These are phyloP conservation scores for Phoxinus dragarum DNA, from an alignment of 2,797 vertebrate species.

Conservation along the genomic window DNA sequence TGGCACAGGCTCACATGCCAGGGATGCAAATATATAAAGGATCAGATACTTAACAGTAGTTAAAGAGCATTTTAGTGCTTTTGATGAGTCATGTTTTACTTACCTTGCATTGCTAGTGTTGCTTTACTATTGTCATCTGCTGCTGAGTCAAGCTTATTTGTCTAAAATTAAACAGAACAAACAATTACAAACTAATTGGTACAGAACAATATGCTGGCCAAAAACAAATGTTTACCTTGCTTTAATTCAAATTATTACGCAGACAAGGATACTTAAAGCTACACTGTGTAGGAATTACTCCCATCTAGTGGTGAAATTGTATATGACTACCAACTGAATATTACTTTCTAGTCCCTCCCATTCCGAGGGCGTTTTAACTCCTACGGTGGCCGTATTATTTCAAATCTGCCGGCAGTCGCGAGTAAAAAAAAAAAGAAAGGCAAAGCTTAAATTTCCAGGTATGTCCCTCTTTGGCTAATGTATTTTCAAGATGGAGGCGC, in stretches of 20 bases:
- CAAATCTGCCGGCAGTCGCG: too few relatives aligned
- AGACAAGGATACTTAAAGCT: not conserved
- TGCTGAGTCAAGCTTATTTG: conserved; percentile 75
- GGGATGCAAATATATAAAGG: conserved; percentile 18
- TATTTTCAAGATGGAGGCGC: too few relatives aligned
- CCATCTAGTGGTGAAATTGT: too few relatives aligned
- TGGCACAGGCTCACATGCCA: not conserved
- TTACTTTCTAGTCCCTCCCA: too few relatives aligned
- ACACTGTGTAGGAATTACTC: too few relatives aligned
- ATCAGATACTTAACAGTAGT: not conserved
- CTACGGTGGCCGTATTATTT: too few relatives aligned
- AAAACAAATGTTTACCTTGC: not conserved
- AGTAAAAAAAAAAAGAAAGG: too few relatives aligned
- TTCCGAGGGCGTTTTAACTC: too few relatives aligned
- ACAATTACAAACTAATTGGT: conserved; percentile 1
- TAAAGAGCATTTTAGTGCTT: not conserved
- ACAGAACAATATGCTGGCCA: not conserved
- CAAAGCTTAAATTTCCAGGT: too few relatives aligned
- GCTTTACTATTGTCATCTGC: conserved; percentile 75
- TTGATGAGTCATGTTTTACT: not conserved
- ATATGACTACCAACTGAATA: too few relatives aligned
- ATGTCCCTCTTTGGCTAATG: too few relatives aligned
- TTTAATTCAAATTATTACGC: not conserved
- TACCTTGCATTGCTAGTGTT: conserved; percentile 83
- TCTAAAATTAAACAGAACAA: conserved; percentile 73